Percentiles rank a stretch among this genome's conserved stretches.
phyloP scores from a whole-genome alignment of 2,888 invertebrate species.

The Drosophila quinaria region DNA sequence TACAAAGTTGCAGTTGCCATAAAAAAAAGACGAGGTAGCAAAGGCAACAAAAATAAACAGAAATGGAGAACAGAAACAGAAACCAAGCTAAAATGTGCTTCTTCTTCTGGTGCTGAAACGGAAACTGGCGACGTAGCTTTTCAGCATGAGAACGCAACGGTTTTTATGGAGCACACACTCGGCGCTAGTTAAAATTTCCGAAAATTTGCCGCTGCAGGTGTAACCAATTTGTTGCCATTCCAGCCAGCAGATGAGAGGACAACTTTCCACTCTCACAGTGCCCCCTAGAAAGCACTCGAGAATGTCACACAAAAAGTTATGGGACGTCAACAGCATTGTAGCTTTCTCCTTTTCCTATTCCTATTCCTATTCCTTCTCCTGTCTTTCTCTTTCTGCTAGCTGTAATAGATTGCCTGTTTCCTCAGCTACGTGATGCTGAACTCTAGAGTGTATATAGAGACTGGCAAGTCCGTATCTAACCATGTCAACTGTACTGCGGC shows the following conservation, averaged over 20 bases:
- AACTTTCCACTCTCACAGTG: neutral
- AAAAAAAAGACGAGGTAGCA: conserved; percentile 44
- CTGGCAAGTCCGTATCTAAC: neutral
- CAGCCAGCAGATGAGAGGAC: neutral
- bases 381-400: neutral
- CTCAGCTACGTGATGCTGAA: conserved; percentile 16
- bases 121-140: conserved; percentile 57
- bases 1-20: conserved; percentile 74
- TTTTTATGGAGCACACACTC: conserved; percentile 58
- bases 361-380: too few species aligned
- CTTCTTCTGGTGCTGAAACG: conserved; percentile 25
- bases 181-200: conserved; percentile 73
- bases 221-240: conserved; percentile 63
- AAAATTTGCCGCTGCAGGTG: conserved; percentile 73
- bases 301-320: conserved; percentile 48
- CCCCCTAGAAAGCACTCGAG: conserved; percentile 30
- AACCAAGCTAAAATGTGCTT: conserved; percentile 28
- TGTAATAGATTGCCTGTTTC: conserved; percentile 32
- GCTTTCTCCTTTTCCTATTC: neutral
- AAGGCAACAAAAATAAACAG: conserved; percentile 49
- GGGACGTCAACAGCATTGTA: conserved; percentile 19
- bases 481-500: conserved; percentile 23
- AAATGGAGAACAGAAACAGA: conserved; percentile 45
- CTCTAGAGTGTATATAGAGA: neutral
- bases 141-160: conserved; percentile 54